Evolutionary conservation across 2,888 invertebrate genomes (phyloP).

Genomic region (Diarsia rubi): DNA sequence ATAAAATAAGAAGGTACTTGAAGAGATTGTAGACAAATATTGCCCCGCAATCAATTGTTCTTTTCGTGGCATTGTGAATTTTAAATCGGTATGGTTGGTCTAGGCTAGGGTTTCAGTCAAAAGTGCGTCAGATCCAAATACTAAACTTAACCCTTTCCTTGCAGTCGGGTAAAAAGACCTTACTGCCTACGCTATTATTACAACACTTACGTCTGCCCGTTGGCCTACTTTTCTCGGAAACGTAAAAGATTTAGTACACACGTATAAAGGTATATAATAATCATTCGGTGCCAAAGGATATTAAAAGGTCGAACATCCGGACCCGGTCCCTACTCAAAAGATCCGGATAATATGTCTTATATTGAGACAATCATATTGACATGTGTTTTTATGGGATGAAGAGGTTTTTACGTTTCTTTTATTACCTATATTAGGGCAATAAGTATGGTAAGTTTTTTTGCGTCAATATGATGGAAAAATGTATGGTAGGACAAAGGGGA

Average conservation of each 20-base stretch:
- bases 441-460: not conserved
- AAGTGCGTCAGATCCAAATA: no score
- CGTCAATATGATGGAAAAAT: not conserved
- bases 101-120: no score
- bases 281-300: not conserved
- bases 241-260: not conserved
- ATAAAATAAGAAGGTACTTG: no score
- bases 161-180: not conserved
- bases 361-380: constrained; percentile 18
- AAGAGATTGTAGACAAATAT: no score
- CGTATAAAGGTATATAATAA: not conserved
- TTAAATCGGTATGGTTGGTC: no score
- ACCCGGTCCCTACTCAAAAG: not conserved
- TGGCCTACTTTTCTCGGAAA: not conserved
- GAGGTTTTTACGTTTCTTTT: not conserved
- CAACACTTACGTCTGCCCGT: not conserved
- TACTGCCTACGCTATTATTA: not conserved
- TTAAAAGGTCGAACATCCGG: constrained; percentile 23
- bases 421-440: not conserved
- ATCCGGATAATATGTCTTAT: constrained; percentile 29
- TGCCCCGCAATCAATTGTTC: no score
- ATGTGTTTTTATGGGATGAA: constrained; percentile 9
- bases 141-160: no score
- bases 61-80: no score
- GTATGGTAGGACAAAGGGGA: no score